Evolutionary conservation across 2,797 vertebrate genomes (phyloP), one percentile per base, ranked within the genome.

Genomic region (Enteromius paludinosus): DNA sequence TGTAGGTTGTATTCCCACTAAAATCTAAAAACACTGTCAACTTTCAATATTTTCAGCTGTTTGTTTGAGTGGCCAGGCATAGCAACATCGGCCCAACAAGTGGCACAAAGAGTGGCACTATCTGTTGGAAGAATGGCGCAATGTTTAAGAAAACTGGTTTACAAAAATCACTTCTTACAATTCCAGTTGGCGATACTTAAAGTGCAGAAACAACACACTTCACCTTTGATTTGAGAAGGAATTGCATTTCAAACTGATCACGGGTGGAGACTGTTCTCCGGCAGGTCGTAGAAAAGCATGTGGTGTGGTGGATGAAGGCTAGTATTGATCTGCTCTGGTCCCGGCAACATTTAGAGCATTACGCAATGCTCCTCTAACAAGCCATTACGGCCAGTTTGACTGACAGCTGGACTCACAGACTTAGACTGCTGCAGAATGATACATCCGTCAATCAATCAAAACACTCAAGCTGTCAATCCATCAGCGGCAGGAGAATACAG

Each of bases 361-460:
- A 56, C 30, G n/a, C 65, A 54, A 52, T 14, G 15, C 41, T 41
- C 49, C 49, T 66, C 65, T 43, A 59, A 59, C 69, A 33, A 47
- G 35, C 38, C 79, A 33, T 30, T 35, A 72, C 5, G 18, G 78
- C 4, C 12, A 62, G 25, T 43, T 62, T 61, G 41, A 62, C 54
- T 45, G 52, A 41, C 61, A 72, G 35, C 79, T 43, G 35, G 45
- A 47, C 68, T 56, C 78, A 38, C 25, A 45, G 30, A 73, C 71
- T 38, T 56, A 33, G 20, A 56, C 38, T 43, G 12, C 79, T 62
- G 80, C 38, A 35, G 64, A 70, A 47, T 28, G 65, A 80, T 3
- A 70, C 43, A 66, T 70, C 23, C 38, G 66, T 83, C 52, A 43
- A 71, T 78, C 75, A 17, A 25, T 83, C 79, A 73, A 72, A 64